These are phyloP conservation scores for Smutsia gigantea DNA, from an alignment of 2,797 vertebrate genomes.

Conservation along the genomic window DNA sequence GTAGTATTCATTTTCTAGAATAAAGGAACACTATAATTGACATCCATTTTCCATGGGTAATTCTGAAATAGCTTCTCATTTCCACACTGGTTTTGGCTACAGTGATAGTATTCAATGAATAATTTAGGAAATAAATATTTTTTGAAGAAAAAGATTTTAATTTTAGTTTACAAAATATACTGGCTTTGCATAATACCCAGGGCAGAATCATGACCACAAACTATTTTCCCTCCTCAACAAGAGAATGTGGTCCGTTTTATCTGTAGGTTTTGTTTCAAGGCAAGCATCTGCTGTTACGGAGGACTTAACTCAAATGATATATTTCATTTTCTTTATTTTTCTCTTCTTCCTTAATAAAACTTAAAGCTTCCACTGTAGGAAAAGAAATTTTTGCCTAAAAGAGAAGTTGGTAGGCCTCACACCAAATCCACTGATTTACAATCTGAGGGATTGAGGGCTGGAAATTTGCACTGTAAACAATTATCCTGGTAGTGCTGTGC, in stretches of 20 bases:
- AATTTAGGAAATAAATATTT: not conserved
- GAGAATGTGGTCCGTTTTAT: not conserved
- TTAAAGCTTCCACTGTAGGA: not conserved
- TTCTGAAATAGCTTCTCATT: slow-evolving; percentile 26
- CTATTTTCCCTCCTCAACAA: not conserved
- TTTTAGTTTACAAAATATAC: slow-evolving; percentile 43
- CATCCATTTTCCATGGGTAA: not conserved
- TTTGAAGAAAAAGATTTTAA: not conserved
- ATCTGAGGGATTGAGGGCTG: not conserved
- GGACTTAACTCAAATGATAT: not conserved
- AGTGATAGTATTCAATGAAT: not conserved
- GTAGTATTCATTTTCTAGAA: not conserved
- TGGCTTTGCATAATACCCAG: not conserved
- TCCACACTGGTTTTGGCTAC: not conserved
- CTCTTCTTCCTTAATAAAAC: not conserved
- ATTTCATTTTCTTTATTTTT: slow-evolving; percentile 48
- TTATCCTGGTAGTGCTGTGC: not conserved
- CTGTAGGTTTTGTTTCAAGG: not conserved
- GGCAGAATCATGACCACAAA: not conserved
- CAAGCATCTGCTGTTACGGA: not conserved
- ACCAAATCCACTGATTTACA: not conserved
- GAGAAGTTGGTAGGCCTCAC: not conserved
- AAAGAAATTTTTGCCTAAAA: not conserved
- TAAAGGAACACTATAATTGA: not conserved
- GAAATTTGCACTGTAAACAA: not conserved